These are phyloP conservation scores for Epicampocera succincta DNA, from an alignment of 2,888 invertebrate species.

Conservation along the genomic window DNA sequence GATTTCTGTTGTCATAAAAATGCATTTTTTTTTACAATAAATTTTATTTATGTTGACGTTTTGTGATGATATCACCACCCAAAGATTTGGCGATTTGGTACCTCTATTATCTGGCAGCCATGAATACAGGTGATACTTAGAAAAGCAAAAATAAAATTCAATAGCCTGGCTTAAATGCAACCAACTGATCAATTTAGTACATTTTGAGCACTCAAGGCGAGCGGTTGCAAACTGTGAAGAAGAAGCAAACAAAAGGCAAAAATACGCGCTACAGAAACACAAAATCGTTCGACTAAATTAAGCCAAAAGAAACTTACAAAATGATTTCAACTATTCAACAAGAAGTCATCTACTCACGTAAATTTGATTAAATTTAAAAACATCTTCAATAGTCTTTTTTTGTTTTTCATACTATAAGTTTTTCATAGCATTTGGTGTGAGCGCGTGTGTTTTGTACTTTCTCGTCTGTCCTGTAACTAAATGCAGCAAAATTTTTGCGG, in stretches of 20 bases:
- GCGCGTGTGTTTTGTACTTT: not conserved
- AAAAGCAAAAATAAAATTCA: slow-evolving; percentile 3
- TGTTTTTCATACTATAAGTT: not conserved
- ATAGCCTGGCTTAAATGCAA: slow-evolving; percentile 45
- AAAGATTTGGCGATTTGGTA: no score
- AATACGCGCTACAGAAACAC: slow-evolving; percentile 42
- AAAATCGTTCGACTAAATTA: slow-evolving; percentile 17
- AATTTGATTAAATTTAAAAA: not conserved
- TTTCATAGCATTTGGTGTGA: slow-evolving; percentile 2
- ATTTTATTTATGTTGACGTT: no score
- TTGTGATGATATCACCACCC: no score
- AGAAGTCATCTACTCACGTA: not conserved
- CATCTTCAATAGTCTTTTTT: not conserved
- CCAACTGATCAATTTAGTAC: slow-evolving; percentile 44
- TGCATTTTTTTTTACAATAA: no score
- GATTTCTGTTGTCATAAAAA: no score
- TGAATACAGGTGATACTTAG: slow-evolving; percentile 39
- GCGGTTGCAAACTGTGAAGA: slow-evolving; percentile 4
- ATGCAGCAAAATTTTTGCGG: slow-evolving; percentile 25
- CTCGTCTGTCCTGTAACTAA: not conserved
- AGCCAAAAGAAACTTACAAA: slow-evolving; percentile 1
- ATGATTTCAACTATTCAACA: slow-evolving; percentile 21
- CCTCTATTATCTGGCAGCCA: no score
- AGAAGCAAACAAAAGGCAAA: not conserved
- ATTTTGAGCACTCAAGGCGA: slow-evolving; percentile 53